Base-by-base conservation (phyloP, 2,113 vertebrate genomes). In the Neogobius melanostomus region DNA sequence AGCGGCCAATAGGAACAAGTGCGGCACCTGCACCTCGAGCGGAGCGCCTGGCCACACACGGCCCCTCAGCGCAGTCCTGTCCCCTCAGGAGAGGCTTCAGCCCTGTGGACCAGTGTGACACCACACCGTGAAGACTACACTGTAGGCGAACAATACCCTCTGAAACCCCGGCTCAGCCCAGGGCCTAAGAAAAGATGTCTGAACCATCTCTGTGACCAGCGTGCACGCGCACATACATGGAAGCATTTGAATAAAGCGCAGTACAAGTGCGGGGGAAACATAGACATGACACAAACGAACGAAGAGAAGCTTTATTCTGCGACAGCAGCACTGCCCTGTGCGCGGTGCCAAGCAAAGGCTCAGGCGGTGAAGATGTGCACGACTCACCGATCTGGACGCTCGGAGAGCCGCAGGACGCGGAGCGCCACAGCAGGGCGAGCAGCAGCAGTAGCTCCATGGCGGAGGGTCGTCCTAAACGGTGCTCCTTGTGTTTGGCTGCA, bases 351-450 rank as follows among this genome's bases (percentile, higher is more conserved):
- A 16, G 42, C 14, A 16, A 45, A 44, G 59, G 42, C 59, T 14
- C 36, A 61, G 36, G 45, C 4, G 44, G 53, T 36, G 70, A 44
- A 68, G 43, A 64, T 54, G 61, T 5, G 5, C 21, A 53, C 65
- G 16, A 10, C 79, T n/a, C 86, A 89, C 88, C 88, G 72, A 89
- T 89, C 60, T 89, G 88, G 67, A 89, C 85, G 79, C 88, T 88
- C 49, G 88, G 88, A 67, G 88, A 83, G 49, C 85, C 88, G 71
- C 83, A 85, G 51, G 76, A 50, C 61, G 75, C 75, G 70, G 72
- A 66, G 69, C 79, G 75, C 73, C 81, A 82, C 1, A 82, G 45
- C 36, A 89, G 64, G 6, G 79, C 53, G 46, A 83, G 8, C 75
- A 80, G 59, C 59, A 44, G 56, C 14, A 87, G 88, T 72, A 87